These are phyloP conservation scores for Archilochus colubris DNA, from an alignment of 2,113 vertebrate genomes.

Conservation along the genomic window DNA sequence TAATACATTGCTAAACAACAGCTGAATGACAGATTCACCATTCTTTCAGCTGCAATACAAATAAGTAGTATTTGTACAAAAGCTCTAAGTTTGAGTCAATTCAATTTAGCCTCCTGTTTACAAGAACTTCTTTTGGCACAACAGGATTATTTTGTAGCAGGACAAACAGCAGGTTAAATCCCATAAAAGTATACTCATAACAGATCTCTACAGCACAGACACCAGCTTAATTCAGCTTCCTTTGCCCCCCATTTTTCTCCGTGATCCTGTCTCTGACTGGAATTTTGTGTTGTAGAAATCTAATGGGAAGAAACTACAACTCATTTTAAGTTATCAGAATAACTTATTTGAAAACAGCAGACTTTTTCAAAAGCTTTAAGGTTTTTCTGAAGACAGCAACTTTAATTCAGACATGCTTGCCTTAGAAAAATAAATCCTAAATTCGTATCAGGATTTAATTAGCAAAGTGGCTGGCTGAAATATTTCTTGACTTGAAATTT, in stretches of 20 bases:
- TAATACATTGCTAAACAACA: conserved; percentile 50
- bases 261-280: background rate
- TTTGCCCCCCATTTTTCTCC: background rate
- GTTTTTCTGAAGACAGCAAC: background rate
- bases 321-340: conserved; percentile 29
- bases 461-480: background rate
- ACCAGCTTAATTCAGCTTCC: background rate
- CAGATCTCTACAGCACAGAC: background rate
- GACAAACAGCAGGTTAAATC: background rate
- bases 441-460: background rate
- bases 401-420: background rate
- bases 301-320: background rate
- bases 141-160: background rate
- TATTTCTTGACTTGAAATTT: background rate
- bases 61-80: conserved; percentile 39
- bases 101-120: background rate
- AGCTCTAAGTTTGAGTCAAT: conserved; percentile 9
- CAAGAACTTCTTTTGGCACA: background rate
- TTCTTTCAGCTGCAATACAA: conserved; percentile 43
- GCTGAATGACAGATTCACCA: conserved; percentile 43
- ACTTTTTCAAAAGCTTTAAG: background rate
- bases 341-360: background rate
- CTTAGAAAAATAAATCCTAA: conserved; percentile 33
- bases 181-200: background rate
- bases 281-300: background rate